Evolutionary conservation across 2,113 vertebrate genomes (phyloP), one percentile per base, ranked within the genome.

Genomic region (Agapornis roseicollis): DNA sequence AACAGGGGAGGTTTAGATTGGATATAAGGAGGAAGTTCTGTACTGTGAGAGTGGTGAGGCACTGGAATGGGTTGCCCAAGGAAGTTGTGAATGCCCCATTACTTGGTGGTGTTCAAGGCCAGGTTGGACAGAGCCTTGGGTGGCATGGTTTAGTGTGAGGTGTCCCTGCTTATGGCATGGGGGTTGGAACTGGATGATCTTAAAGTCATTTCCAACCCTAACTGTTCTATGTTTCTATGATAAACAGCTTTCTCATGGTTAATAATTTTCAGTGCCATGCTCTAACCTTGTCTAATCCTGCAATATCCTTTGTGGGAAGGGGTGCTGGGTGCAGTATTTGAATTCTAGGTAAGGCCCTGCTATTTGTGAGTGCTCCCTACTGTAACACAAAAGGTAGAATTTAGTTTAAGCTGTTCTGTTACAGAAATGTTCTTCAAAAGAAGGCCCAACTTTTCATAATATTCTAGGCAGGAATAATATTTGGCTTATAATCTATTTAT

Each of bases 361-460:
- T 15, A 61, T 65, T 24, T 85, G n/a, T 6, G 17, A 37, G 23
- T 41, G 61, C 50, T 85, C 22, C 13, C 15, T 25, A 41, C 17
- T 0, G 0, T 37, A 92, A 80, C 44, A 80, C 18, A 52, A 56
- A 83, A 6, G 90, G 14, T 6, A 85, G 27, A 88, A 85, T 25
- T 60, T 25, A 23, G 19, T 89, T 64, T 70, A 78, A 90, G 20
- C 41, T 39, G 27, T 18, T 78, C 44, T 28, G 24, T 50, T 88
- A 83, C 2, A 6, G 69, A 91, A 96, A 90, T 88, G n/a, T n/a
- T n/a, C n/a, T 84, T 94, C n/a, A 70, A 86, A 31, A 55, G 78
- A 86, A 92, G 13, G 12, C 7, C 29, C 70, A 81, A 89, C 49
- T 65, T 64, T 42, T 94, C 49, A 11, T 72, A 85, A 68, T 37